A percentile compares a stretch with the other conserved stretches of the same genome.
phyloP scores from a whole-genome alignment of 2,888 invertebrate genomes.

The Stenoptilia bipunctidactyla region DNA sequence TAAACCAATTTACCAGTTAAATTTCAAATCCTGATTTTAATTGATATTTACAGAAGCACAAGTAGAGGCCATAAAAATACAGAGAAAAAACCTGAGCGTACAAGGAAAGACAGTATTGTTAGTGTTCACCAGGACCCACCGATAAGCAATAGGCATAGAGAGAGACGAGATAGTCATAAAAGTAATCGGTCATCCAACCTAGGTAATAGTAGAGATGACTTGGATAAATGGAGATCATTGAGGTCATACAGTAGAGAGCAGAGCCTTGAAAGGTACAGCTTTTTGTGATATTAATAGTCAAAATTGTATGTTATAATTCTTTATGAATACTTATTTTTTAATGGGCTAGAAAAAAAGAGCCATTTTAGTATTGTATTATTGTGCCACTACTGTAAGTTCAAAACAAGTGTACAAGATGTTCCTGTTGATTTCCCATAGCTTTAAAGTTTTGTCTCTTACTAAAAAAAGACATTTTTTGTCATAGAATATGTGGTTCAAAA shows the following conservation, averaged over 20 bases:
- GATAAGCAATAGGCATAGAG: conserved; percentile 42
- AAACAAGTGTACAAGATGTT: no score
- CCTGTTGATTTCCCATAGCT: no score
- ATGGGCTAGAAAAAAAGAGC: no score
- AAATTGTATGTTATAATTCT: no score
- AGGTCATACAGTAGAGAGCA: conserved; percentile 63
- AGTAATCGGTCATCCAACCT: conserved; percentile 60
- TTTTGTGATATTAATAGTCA: no score
- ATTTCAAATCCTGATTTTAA: background rate
- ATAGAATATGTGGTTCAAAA: no score
- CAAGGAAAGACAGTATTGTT: conserved; percentile 49
- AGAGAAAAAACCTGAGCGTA: conserved; percentile 46
- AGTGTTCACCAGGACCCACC: conserved; percentile 41
- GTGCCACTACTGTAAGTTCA: no score
- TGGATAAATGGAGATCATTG: conserved; percentile 59
- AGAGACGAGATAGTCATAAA: conserved; percentile 50
- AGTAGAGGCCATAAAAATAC: conserved; percentile 51
- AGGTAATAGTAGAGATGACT: conserved; percentile 58
- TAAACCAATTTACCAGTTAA: background rate
- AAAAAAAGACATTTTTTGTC: no score
- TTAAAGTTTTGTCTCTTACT: no score
- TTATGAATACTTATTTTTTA: no score
- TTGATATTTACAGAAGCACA: conserved; percentile 38
- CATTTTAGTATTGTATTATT: no score
- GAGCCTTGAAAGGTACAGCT: conserved; percentile 64